phyloP scores from a whole-genome alignment of 1,140 invertebrate genomes.

The Trichonephila clavipes region DNA sequence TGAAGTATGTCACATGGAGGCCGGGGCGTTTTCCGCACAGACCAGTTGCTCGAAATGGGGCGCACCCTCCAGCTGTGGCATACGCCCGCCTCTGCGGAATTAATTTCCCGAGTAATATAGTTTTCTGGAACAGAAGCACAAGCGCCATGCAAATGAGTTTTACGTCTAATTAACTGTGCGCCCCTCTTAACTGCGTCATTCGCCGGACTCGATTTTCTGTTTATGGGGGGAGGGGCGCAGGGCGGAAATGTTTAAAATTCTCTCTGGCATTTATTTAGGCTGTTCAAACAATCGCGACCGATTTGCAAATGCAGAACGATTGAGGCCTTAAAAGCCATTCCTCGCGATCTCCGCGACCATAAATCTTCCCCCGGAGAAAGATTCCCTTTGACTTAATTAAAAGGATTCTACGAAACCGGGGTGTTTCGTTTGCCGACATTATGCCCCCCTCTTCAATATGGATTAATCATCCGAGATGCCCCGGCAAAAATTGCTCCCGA shows the following conservation, averaged over 20 bases:
- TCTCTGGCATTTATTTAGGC: constrained; percentile 71
- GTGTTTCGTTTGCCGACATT: constrained; percentile 37
- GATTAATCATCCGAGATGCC: constrained; percentile 40
- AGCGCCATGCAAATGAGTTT: constrained; percentile 71
- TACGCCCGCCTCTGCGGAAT: constrained; percentile 49
- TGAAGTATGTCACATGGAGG: constrained; percentile 59
- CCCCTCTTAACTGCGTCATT: constrained; percentile 67
- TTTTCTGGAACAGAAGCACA: constrained; percentile 49
- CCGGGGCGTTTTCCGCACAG: constrained; percentile 35
- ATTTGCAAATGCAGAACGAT: constrained; percentile 74
- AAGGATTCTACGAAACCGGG: constrained; percentile 39
- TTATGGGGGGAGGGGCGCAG: constrained; percentile 33
- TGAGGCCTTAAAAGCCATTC: constrained; percentile 67
- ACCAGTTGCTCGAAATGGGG: constrained; percentile 71
- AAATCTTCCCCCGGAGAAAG: constrained; percentile 65
- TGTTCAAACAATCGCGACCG: constrained; percentile 72
- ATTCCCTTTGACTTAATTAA: constrained; percentile 69
- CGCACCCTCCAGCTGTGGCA: constrained; percentile 59
- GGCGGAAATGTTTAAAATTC: constrained; percentile 64
- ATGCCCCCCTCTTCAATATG: background rate
- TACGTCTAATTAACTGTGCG: constrained; percentile 74
- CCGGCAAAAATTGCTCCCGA: background rate
- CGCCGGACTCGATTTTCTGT: constrained; percentile 68
- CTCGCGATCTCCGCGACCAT: constrained; percentile 41
- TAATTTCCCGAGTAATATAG: constrained; percentile 73